Evolutionary conservation across 2,113 vertebrate genomes (phyloP).

Genomic region (Hoplias malabaricus): DNA sequence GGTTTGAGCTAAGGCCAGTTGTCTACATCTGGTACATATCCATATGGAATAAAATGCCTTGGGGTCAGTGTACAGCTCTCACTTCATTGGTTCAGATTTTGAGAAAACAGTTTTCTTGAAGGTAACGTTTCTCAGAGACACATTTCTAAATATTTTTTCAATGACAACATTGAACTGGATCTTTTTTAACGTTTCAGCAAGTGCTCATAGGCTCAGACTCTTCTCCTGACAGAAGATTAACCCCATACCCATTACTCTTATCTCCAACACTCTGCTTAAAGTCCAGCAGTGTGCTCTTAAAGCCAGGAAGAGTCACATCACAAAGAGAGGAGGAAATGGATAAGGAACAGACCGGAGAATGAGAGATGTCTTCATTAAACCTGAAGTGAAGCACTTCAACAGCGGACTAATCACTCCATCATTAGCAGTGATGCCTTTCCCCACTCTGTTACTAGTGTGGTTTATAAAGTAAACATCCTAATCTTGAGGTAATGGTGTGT

Average conservation of each 20-base stretch:
- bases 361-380: not conserved
- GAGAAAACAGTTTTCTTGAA: not conserved
- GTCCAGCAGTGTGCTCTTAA: not conserved
- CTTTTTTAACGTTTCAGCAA: not conserved
- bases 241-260: not conserved
- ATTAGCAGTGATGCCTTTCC: not conserved
- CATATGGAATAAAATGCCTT: not conserved
- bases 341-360: not conserved
- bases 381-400: not conserved
- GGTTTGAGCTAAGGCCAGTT: no score
- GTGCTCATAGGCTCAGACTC: not conserved
- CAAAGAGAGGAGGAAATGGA: not conserved
- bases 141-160: not conserved
- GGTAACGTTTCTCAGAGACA: not conserved
- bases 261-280: not conserved
- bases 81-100: not conserved
- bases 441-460: not conserved
- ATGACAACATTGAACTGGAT: not conserved
- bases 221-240: not conserved
- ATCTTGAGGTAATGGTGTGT: no score
- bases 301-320: not conserved
- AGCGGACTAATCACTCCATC: not conserved
- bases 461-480: no score
- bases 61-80: not conserved
- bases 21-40: not conserved